These are phyloP conservation scores for Sesamia nonagrioides DNA, from an alignment of 1,140 invertebrate species.

Conservation along the genomic window DNA sequence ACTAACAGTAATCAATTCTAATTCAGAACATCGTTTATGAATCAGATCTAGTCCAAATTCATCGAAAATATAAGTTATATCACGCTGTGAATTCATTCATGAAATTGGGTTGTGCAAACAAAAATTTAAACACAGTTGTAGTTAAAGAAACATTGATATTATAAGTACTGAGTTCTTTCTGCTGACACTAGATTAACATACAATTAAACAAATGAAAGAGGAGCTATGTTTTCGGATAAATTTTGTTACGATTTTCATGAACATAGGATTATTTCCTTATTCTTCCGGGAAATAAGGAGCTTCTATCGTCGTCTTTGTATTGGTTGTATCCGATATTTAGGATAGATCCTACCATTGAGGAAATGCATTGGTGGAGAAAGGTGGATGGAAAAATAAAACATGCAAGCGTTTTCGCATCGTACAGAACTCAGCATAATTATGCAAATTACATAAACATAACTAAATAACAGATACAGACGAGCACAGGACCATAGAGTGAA, in stretches of 20 bases:
- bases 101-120: conserved; percentile 39
- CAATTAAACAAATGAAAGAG: too few relatives aligned
- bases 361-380: not conserved
- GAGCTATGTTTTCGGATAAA: too few relatives aligned
- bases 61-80: conserved; percentile 28
- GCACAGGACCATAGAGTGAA: too few relatives aligned
- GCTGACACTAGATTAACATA: conserved; percentile 12
- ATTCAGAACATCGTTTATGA: conserved; percentile 29
- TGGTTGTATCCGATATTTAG: not conserved
- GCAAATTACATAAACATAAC: too few relatives aligned
- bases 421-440: too few relatives aligned
- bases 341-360: not conserved
- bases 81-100: conserved; percentile 18
- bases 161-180: conserved; percentile 30
- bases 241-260: too few relatives aligned
- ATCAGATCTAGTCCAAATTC: conserved; percentile 25
- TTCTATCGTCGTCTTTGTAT: too few relatives aligned
- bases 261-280: too few relatives aligned
- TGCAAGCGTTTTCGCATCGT: too few relatives aligned
- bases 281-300: too few relatives aligned
- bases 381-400: too few relatives aligned
- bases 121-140: conserved; percentile 14
- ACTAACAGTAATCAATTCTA: not conserved
- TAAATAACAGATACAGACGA: too few relatives aligned
- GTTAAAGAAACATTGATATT: conserved; percentile 36